phyloP scores from a whole-genome alignment of 2,113 vertebrate genomes.

The Erpornis zantholeuca region DNA sequence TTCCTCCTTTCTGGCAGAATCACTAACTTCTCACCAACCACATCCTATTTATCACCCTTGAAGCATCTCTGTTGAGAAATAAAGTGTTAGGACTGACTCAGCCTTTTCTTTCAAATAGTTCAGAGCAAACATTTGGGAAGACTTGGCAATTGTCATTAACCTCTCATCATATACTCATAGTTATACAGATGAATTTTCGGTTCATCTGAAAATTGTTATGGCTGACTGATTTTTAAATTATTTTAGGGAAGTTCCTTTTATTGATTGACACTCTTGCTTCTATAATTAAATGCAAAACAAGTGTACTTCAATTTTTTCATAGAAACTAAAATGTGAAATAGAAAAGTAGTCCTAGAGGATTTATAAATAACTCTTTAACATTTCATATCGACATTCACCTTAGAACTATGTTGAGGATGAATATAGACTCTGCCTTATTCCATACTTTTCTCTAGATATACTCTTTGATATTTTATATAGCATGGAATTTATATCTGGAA shows the following conservation, averaged over 20 bases:
- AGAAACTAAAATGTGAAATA: neutral
- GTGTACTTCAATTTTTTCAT: neutral
- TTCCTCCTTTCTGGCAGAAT: conserved; percentile 34
- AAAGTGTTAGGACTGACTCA: conserved; percentile 40
- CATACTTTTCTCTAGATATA: neutral
- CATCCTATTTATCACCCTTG: conserved; percentile 66
- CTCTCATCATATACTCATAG: neutral
- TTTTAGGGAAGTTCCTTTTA: neutral
- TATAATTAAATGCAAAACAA: neutral
- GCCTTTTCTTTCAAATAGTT: conserved; percentile 8
- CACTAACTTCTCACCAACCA: conserved; percentile 27
- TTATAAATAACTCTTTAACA: neutral
- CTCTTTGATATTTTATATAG: neutral
- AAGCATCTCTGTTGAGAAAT: conserved; percentile 60
- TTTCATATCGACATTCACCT: neutral
- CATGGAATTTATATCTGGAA: neutral
- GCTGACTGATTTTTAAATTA: neutral
- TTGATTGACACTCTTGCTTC: neutral
- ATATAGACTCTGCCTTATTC: neutral
- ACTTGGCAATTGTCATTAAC: neutral
- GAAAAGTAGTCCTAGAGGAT: neutral
- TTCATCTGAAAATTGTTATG: neutral
- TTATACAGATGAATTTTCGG: neutral
- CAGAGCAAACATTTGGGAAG: neutral
- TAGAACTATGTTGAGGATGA: neutral